Conservation (phyloP, 2,113 vertebrate species). For the Cyanistes caeruleus region DNA sequence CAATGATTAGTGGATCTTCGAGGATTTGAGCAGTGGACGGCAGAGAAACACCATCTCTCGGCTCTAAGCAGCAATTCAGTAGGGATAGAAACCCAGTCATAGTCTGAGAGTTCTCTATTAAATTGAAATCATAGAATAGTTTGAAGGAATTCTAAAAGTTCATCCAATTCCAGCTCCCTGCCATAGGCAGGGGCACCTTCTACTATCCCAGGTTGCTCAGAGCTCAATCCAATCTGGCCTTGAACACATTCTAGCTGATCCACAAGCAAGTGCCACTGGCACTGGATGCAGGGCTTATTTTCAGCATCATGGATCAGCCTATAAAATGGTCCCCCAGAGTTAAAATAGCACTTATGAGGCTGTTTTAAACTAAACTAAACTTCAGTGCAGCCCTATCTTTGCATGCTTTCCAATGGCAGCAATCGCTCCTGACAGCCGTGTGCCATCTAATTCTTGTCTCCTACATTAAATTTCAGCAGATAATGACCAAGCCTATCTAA, state of each 20-base stretch:
- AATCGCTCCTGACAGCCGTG: background rate
- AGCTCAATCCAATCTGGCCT: background rate
- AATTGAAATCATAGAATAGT: background rate
- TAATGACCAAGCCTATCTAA: background rate
- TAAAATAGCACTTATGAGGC: fast-evolving
- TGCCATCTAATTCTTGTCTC: background rate
- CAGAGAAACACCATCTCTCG: background rate
- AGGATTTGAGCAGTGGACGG: background rate
- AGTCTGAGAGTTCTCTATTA: background rate
- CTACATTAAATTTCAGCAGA: background rate
- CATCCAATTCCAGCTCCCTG: background rate
- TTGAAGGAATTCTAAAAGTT: background rate
- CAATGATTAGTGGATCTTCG: background rate
- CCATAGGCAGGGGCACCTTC: background rate
- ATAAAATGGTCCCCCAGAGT: fast-evolving
- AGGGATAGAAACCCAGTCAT: background rate
- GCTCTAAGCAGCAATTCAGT: background rate
- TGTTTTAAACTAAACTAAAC: background rate
- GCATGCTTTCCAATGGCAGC: fast-evolving
- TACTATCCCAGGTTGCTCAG: background rate
- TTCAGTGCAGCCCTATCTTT: background rate
- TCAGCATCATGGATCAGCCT: background rate
- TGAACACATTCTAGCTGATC: background rate
- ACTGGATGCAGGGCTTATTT: background rate
- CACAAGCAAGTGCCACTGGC: background rate